Conservation (phyloP, 2,797 vertebrate genomes). For the Cossypha caffra region DNA sequence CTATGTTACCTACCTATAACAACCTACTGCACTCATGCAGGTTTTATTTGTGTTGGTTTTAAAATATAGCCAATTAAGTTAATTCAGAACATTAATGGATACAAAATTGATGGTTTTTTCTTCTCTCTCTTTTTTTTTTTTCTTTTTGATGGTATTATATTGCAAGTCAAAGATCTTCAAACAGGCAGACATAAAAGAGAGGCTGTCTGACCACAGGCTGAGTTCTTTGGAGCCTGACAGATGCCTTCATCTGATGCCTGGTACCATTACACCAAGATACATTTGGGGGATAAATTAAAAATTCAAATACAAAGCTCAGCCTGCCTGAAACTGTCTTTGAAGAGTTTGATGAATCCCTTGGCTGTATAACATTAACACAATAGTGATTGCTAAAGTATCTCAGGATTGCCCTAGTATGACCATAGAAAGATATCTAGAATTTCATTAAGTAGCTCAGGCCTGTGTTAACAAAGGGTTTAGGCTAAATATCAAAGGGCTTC, state of each 20-base stretch:
- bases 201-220: background rate
- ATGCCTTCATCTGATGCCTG: background rate
- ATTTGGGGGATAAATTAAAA: background rate
- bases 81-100: background rate
- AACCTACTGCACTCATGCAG: background rate
- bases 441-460: background rate
- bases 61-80: background rate
- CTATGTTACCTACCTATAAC: background rate
- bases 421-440: background rate
- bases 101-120: fast-evolving
- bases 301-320: background rate
- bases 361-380: background rate
- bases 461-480: background rate
- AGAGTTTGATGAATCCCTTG: background rate
- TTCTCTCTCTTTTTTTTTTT: background rate
- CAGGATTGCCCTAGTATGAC: background rate
- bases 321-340: background rate
- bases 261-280: background rate
- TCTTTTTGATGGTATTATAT: background rate
- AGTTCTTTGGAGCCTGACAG: background rate
- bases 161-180: background rate
- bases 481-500: background rate
- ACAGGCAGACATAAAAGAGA: background rate
- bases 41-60: background rate
- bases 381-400: background rate